Evolutionary conservation across 2,113 vertebrate species (phyloP).

Genomic region (Orthonyx spaldingii): DNA sequence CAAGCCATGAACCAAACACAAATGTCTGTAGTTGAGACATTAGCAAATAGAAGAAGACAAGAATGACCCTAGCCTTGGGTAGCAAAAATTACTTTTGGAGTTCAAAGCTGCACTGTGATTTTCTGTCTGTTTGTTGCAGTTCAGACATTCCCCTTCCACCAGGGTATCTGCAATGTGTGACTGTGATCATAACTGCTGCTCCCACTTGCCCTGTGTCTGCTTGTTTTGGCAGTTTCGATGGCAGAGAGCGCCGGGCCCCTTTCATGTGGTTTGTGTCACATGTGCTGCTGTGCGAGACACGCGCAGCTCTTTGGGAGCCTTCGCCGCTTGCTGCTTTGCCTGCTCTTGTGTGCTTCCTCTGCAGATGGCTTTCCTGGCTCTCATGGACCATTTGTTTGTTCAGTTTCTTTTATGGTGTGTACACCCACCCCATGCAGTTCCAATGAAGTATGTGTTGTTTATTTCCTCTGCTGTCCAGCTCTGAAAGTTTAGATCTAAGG

Average conservation of each 20-base stretch:
- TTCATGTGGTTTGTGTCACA: constrained; percentile 48
- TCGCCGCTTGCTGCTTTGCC: neutral
- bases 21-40: neutral
- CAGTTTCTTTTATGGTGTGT: constrained; percentile 16
- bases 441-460: neutral
- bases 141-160: neutral
- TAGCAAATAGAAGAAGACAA: neutral
- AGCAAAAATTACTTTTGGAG: neutral
- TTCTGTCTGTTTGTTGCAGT: neutral
- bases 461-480: neutral
- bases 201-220: neutral
- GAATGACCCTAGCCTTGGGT: neutral
- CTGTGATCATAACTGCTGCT: neutral
- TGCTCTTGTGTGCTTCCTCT: neutral
- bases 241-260: neutral
- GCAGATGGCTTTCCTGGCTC: constrained; percentile 47
- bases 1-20: neutral
- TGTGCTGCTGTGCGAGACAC: constrained; percentile 20
- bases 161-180: neutral
- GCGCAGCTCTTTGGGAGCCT: neutral
- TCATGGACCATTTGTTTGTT: neutral
- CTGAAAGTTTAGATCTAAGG: neutral
- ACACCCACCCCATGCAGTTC: constrained; percentile 18
- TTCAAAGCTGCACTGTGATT: neutral
- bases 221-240: constrained; percentile 27